phyloP scores from a whole-genome alignment of 2,113 vertebrate genomes.

The Pyrgilauda ruficollis region DNA sequence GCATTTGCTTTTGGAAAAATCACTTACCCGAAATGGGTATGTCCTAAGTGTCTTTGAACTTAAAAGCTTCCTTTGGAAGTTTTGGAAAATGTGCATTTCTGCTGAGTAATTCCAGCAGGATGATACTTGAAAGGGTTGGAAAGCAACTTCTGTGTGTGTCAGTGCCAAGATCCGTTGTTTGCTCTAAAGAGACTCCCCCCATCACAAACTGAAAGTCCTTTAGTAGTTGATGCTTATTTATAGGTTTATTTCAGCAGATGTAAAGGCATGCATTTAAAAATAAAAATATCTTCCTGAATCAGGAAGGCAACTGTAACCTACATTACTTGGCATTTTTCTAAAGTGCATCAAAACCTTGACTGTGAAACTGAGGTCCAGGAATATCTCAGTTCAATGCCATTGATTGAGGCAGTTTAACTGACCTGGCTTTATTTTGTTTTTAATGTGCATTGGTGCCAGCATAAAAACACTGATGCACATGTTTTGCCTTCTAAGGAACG shows the following conservation, averaged over 20 bases:
- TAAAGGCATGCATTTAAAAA: not conserved
- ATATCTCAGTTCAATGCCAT: not conserved
- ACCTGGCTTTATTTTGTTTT: not conserved
- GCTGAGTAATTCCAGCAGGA: not conserved
- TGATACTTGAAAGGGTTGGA: not conserved
- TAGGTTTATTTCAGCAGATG: not conserved
- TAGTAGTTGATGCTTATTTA: not conserved
- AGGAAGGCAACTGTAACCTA: not conserved
- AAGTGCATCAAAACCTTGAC: not conserved
- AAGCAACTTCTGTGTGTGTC: not conserved
- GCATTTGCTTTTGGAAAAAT: not conserved
- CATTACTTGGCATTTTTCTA: not conserved
- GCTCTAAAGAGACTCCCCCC: not conserved
- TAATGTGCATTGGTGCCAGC: not conserved
- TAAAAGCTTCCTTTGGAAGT: not conserved
- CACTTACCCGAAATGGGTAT: not conserved
- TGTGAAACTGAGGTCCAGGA: not conserved
- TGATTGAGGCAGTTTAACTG: not conserved
- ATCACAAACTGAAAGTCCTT: not conserved
- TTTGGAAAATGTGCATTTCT: not conserved
- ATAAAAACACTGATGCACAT: not conserved
- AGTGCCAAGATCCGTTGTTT: not conserved
- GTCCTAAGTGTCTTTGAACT: not conserved
- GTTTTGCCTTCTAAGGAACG: slow-evolving; percentile 81
- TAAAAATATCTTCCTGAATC: slow-evolving; percentile 24